Percentiles rank a stretch among this genome's conserved stretches.
phyloP scores from a whole-genome alignment of 2,113 vertebrate species.

The Galbula dea region DNA sequence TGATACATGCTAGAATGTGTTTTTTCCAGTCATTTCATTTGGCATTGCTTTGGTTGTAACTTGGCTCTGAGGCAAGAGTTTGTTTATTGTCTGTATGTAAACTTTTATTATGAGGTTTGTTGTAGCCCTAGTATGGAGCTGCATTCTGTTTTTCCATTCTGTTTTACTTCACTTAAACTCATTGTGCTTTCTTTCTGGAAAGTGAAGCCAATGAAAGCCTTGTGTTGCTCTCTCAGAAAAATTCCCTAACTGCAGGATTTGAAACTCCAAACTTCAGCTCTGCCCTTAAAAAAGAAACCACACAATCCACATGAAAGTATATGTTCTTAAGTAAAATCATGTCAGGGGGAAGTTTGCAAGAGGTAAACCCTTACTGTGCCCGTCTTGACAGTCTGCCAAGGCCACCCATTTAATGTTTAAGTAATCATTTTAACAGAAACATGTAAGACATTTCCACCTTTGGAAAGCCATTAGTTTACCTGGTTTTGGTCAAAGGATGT shows the following conservation, averaged over 20 bases:
- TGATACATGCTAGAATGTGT: background rate
- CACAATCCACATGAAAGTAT: background rate
- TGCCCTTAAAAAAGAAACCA: background rate
- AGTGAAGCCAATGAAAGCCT: background rate
- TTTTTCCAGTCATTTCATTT: background rate
- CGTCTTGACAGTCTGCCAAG: background rate
- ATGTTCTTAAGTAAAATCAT: background rate
- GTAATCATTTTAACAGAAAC: background rate
- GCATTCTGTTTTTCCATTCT: background rate
- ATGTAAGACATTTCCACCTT: background rate
- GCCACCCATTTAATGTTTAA: background rate
- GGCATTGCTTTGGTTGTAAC: background rate
- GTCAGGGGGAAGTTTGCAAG: background rate
- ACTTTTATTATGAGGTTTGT: background rate
- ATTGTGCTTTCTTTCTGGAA: background rate
- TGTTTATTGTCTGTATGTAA: background rate
- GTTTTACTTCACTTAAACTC: background rate
- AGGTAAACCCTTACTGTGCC: background rate
- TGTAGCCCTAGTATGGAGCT: background rate
- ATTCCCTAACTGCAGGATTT: background rate
- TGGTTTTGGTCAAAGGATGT: background rate
- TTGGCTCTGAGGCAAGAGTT: background rate
- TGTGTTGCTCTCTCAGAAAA: background rate
- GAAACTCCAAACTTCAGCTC: background rate
- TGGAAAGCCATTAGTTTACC: background rate